Conservation (phyloP, 2,888 invertebrate genomes). For the Morinoia aosen region DNA sequence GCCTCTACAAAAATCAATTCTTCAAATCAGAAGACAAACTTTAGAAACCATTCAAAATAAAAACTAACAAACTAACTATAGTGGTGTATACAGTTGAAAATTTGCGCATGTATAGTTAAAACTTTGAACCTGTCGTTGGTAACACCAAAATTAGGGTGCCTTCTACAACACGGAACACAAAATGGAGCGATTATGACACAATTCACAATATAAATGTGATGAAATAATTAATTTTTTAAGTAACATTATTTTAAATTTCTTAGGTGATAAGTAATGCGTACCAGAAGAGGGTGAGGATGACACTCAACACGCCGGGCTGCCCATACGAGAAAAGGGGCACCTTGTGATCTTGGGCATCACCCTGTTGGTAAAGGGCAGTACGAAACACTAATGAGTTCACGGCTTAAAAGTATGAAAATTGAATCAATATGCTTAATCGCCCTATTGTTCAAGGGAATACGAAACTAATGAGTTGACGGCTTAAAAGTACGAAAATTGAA, state of each 20-base stretch:
- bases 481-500: neutral
- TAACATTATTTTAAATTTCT: neutral
- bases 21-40: no score
- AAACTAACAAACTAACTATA: no score
- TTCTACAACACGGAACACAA: neutral
- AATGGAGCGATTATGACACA: neutral
- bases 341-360: constrained; percentile 74
- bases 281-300: constrained; percentile 78
- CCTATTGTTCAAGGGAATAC: constrained; percentile 4
- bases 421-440: constrained; percentile 22
- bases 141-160: no score
- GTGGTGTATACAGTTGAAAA: neutral
- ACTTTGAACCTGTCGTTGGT: neutral
- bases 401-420: neutral
- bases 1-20: no score
- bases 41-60: no score
- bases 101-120: neutral
- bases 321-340: constrained; percentile 83
- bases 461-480: neutral
- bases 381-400: neutral
- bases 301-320: constrained; percentile 79
- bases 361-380: constrained; percentile 14
- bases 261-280: constrained; percentile 62
- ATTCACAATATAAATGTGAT: neutral
- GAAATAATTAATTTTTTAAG: neutral